These are phyloP conservation scores for Botia kubotai DNA, from an alignment of 2,797 vertebrate species.

Conservation along the genomic window DNA sequence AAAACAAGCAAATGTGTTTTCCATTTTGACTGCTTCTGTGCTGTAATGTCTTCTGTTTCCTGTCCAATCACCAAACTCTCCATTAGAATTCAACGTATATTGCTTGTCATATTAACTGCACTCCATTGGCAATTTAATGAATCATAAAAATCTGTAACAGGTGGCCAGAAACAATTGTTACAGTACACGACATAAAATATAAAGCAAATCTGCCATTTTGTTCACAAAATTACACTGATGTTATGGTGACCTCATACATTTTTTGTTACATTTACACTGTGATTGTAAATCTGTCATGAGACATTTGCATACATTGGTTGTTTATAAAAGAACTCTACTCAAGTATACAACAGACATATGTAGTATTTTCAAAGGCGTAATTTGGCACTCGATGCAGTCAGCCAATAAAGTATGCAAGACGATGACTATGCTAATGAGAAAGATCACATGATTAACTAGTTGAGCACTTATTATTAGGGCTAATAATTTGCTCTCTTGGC, in stretches of 20 bases:
- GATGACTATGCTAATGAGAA: not conserved
- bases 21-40: slow-evolving; percentile 11
- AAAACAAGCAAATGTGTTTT: slow-evolving; percentile 26
- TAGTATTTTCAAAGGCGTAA: not conserved
- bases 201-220: not conserved
- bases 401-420: slow-evolving; percentile 23
- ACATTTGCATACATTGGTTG: slow-evolving; percentile 29
- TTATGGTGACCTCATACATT: not conserved
- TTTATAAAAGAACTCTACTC: not conserved
- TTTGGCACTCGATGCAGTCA: slow-evolving; percentile 4
- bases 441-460: not conserved
- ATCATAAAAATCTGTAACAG: not conserved
- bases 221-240: not conserved
- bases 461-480: not conserved
- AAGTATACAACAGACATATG: slow-evolving; percentile 2
- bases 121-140: not conserved
- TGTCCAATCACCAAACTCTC: not conserved
- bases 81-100: not conserved
- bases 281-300: not conserved
- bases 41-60: slow-evolving; percentile 30
- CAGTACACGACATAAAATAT: not conserved
- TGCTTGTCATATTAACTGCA: slow-evolving; percentile 29
- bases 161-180: not conserved
- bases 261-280: not conserved
- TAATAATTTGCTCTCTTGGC: not conserved